These are phyloP conservation scores for Megaceryle alcyon DNA, from an alignment of 2,797 vertebrate genomes.

Conservation along the genomic window DNA sequence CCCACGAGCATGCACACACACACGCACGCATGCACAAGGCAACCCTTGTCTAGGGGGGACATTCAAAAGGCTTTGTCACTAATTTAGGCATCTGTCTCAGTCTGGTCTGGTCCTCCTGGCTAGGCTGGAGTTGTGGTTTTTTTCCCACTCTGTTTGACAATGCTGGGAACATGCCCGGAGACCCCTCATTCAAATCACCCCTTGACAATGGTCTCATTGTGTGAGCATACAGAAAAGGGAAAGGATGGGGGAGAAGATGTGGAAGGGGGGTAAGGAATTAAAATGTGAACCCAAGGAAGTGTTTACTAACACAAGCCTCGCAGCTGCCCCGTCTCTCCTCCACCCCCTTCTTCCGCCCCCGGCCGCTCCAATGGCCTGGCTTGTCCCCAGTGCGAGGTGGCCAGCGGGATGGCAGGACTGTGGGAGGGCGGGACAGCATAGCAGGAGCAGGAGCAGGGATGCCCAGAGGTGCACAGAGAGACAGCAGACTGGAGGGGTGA, in stretches of 20 bases:
- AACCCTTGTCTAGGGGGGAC: constrained; percentile 84
- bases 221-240: constrained; percentile 79
- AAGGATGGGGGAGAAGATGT: constrained; percentile 67
- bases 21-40: constrained; percentile 84
- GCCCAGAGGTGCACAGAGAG: background rate
- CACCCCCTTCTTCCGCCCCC: constrained; percentile 68
- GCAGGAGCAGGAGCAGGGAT: background rate
- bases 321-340: constrained; percentile 87
- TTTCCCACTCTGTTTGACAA: constrained; percentile 83
- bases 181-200: constrained; percentile 89
- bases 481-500: background rate
- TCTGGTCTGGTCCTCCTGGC: constrained; percentile 85
- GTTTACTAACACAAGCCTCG: constrained; percentile 90
- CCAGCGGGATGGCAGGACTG: background rate
- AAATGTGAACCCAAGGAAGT: constrained; percentile 86
- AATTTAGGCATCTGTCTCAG: constrained; percentile 95
- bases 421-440: background rate
- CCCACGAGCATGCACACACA: constrained; percentile 75
- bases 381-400: background rate
- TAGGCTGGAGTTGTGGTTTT: constrained; percentile 74
- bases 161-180: constrained; percentile 88
- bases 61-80: constrained; percentile 88
- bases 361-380: constrained; percentile 17
- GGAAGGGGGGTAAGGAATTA: constrained; percentile 80
- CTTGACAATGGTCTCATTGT: constrained; percentile 94